A percentile compares a stretch with the other conserved stretches of the same genome.
phyloP scores from a whole-genome alignment of 2,113 vertebrate genomes.

The Raphicerus campestris region DNA sequence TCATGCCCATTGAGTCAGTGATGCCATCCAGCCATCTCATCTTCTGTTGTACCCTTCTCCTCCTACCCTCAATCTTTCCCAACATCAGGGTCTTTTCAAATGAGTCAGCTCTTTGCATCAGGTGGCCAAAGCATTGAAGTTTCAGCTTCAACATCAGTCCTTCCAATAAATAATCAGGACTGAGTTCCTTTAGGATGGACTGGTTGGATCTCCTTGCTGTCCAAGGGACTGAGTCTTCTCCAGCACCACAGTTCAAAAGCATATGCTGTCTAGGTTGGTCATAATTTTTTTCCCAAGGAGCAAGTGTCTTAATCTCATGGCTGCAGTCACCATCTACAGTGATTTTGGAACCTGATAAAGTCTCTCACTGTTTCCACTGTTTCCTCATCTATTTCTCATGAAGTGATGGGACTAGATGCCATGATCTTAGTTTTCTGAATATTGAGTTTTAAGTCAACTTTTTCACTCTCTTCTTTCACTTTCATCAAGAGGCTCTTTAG shows the following conservation, averaged over 20 bases:
- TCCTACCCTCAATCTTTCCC: not conserved
- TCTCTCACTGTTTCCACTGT: not conserved
- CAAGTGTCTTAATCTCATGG: not conserved
- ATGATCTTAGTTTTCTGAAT: not conserved
- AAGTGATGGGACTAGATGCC: not conserved
- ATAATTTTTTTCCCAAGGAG: not conserved
- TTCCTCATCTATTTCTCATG: not conserved
- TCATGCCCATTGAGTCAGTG: not conserved
- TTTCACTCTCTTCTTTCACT: not conserved
- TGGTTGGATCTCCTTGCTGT: not conserved
- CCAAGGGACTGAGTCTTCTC: not conserved
- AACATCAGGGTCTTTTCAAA: not conserved
- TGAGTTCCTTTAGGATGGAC: not conserved
- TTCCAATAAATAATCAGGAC: not conserved
- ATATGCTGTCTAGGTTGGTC: not conserved
- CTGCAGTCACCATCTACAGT: not conserved
- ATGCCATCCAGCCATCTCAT: not conserved
- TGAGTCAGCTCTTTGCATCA: not conserved
- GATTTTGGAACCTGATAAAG: not conserved
- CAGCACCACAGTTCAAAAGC: not conserved
- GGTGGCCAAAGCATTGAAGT: not conserved
- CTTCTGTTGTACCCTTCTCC: not conserved
- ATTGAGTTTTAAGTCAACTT: not conserved
- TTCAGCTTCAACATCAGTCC: not conserved
- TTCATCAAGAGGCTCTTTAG: not conserved